phyloP scores from a whole-genome alignment of 2,888 invertebrate genomes.

The Amaurobius ferox region DNA sequence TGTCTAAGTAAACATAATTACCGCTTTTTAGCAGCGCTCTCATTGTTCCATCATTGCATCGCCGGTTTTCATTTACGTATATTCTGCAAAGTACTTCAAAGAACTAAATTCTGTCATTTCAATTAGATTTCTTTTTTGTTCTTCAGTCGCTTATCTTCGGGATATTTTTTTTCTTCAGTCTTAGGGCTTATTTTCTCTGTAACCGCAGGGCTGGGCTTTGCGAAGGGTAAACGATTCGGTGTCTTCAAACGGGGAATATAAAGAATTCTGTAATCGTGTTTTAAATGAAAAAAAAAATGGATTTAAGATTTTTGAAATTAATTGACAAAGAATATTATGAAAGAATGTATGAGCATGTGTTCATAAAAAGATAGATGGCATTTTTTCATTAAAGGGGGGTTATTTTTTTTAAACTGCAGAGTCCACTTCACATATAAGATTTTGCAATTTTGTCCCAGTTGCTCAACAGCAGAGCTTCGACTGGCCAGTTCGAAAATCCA shows the following conservation, averaged over 20 bases:
- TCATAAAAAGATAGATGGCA: no score
- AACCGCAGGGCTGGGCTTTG: neutral
- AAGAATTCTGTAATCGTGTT: neutral
- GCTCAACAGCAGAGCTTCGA: no score
- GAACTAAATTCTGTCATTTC: conserved; percentile 20
- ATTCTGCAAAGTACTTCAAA: conserved; percentile 10
- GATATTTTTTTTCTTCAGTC: neutral
- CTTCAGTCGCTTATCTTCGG: neutral
- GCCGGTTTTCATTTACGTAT: neutral
- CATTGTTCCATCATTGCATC: neutral
- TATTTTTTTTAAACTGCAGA: no score
- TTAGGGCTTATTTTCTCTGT: neutral
- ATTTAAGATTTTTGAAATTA: neutral
- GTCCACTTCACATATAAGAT: no score
- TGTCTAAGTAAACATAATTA: conserved; percentile 15
- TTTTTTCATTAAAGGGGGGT: no score
- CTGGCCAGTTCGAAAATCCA: no score
- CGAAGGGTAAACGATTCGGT: neutral
- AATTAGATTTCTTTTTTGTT: conserved; percentile 11
- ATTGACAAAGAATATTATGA: neutral
- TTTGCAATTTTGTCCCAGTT: no score
- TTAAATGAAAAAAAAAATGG: neutral
- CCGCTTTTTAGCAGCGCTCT: neutral
- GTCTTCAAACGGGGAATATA: neutral
- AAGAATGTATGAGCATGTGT: no score